Conservation (phyloP, 2,888 invertebrate species). For the Itoplectis maculator region DNA sequence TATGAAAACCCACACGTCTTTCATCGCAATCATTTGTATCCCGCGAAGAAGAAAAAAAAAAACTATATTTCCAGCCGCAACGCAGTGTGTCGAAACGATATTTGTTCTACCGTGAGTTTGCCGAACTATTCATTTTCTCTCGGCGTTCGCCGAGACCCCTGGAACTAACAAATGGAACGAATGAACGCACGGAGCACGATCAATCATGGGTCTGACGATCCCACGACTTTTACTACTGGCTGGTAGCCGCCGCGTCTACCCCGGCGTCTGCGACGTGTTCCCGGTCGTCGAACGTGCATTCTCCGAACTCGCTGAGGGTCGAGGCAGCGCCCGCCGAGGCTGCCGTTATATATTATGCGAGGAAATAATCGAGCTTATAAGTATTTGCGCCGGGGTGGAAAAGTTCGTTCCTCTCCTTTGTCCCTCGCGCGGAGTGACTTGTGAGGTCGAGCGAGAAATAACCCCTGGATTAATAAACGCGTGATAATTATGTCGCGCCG, state of each 20-base stretch:
- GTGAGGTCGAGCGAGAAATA: conserved; percentile 46
- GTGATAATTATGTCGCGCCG: conserved; percentile 49
- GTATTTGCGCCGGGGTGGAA: conserved; percentile 21
- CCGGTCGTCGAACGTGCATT: conserved; percentile 19
- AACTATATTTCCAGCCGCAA: background rate
- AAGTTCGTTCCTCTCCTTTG: conserved; percentile 2
- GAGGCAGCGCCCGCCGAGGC: conserved; percentile 8
- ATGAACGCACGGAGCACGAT: conserved; percentile 30
- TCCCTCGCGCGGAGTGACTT: background rate
- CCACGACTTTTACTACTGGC: conserved; percentile 46
- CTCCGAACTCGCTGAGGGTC: conserved; percentile 7
- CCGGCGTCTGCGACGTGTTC: conserved; percentile 43
- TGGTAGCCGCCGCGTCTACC: conserved; percentile 10
- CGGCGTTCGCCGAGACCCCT: background rate
- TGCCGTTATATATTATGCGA: background rate
- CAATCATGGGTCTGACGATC: conserved; percentile 52
- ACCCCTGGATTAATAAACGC: conserved; percentile 52
- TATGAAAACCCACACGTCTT: background rate
- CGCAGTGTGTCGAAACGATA: conserved; percentile 6
- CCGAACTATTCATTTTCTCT: conserved; percentile 33
- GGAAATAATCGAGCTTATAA: conserved; percentile 47
- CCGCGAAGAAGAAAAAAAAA: background rate
- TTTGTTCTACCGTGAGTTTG: background rate
- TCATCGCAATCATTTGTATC: background rate
- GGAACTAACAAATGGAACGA: conserved; percentile 32